Conservation (phyloP, 2,113 vertebrate genomes). For the Vulpes vulpes region DNA sequence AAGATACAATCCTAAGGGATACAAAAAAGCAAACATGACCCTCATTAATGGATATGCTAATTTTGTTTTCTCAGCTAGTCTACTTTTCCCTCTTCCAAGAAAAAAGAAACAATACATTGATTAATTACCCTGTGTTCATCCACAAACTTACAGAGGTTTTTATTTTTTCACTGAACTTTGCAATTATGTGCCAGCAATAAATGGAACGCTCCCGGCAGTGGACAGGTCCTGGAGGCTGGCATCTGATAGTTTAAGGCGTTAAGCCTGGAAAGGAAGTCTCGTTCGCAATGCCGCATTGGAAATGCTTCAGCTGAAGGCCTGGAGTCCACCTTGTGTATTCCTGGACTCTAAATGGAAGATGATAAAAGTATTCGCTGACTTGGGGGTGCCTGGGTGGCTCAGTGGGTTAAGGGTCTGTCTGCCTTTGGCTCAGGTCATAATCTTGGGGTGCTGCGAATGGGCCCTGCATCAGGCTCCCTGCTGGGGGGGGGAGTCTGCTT, state of each 20-base stretch:
- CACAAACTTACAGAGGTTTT: not conserved
- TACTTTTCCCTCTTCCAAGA: not conserved
- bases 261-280: not conserved
- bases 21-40: not conserved
- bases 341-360: not conserved
- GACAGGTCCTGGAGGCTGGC: not conserved
- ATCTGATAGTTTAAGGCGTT: not conserved
- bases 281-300: not conserved
- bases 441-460: not conserved
- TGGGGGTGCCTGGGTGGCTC: not conserved
- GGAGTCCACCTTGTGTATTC: too few species aligned
- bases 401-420: not conserved
- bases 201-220: not conserved
- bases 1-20: not conserved
- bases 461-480: not conserved
- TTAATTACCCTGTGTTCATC: not conserved
- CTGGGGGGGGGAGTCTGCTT: not conserved
- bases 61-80: not conserved
- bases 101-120: not conserved
- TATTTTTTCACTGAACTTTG: not conserved
- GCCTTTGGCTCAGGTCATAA: not conserved
- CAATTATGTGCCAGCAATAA: not conserved
- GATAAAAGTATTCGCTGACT: not conserved
- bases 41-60: not conserved
- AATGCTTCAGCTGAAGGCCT: not conserved